Conservation (phyloP, 1,140 invertebrate genomes). For the Neodiprion fabricii region DNA sequence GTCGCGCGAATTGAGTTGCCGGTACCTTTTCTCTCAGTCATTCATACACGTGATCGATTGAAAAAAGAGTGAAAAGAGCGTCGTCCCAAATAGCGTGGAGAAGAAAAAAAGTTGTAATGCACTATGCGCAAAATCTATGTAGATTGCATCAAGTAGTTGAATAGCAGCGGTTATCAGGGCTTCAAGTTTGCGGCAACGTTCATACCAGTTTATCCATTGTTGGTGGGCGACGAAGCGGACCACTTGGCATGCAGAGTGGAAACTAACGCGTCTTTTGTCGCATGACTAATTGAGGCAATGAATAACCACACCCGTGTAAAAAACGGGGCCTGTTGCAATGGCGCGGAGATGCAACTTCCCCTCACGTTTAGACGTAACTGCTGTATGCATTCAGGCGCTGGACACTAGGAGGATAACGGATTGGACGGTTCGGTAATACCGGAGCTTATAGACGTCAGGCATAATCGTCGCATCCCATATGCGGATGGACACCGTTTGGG, state of each 20-base stretch:
- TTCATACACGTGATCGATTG: too few relatives aligned
- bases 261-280: conserved; percentile 41
- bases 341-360: neutral
- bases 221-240: conserved; percentile 34
- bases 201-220: conserved; percentile 26
- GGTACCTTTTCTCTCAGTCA: too few relatives aligned
- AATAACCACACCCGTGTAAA: conserved; percentile 30
- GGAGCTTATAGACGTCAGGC: conserved; percentile 31
- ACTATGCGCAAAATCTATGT: too few relatives aligned
- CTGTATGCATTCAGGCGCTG: conserved; percentile 34
- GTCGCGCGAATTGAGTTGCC: too few relatives aligned
- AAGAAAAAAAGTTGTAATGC: too few relatives aligned
- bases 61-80: too few relatives aligned
- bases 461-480: conserved; percentile 40
- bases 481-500: conserved; percentile 11
- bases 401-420: conserved; percentile 33
- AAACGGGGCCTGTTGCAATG: conserved; percentile 15
- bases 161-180: too few relatives aligned
- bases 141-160: too few relatives aligned
- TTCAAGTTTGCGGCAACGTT: too few relatives aligned
- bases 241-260: conserved; percentile 30
- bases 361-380: neutral
- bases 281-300: conserved; percentile 41
- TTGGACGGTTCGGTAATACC: conserved; percentile 35
- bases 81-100: too few relatives aligned